Conservation (phyloP, 1,140 invertebrate genomes). For the Riptortus pedestris region DNA sequence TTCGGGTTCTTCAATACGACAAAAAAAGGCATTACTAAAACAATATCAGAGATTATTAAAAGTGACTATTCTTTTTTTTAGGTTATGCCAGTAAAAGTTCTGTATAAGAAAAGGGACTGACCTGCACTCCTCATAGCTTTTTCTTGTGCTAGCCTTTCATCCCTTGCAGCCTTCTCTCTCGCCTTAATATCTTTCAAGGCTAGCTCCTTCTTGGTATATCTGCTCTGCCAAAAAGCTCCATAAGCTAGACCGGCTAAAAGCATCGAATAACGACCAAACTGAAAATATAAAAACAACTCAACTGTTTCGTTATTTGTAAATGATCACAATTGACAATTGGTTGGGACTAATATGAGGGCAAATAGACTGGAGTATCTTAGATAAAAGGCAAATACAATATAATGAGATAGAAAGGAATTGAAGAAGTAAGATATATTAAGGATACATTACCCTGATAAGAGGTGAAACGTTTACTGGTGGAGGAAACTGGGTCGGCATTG, state of each 20-base stretch:
- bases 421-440: too few relatives aligned
- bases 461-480: constrained; percentile 30
- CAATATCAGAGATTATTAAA: too few relatives aligned
- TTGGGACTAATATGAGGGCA: background rate
- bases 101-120: too few relatives aligned
- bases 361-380: background rate
- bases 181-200: constrained; percentile 25
- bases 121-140: constrained; percentile 10
- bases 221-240: constrained; percentile 28
- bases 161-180: constrained; percentile 23
- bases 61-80: too few relatives aligned
- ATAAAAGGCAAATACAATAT: too few relatives aligned
- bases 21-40: too few relatives aligned
- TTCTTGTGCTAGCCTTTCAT: constrained; percentile 21
- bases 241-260: constrained; percentile 26
- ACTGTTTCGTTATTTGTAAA: background rate
- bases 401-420: too few relatives aligned
- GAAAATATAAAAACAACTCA: background rate
- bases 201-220: constrained; percentile 25
- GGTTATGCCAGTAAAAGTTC: too few relatives aligned
- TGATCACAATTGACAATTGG: background rate
- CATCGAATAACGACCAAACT: constrained; percentile 29
- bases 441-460: constrained; percentile 30
- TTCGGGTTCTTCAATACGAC: too few relatives aligned
- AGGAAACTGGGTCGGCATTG: constrained; percentile 23